A percentile compares a stretch with the other conserved stretches of the same genome.
These are phyloP conservation scores for Chiloscyllium plagiosum DNA, from an alignment of 2,113 vertebrate genomes.

Conservation along the genomic window DNA sequence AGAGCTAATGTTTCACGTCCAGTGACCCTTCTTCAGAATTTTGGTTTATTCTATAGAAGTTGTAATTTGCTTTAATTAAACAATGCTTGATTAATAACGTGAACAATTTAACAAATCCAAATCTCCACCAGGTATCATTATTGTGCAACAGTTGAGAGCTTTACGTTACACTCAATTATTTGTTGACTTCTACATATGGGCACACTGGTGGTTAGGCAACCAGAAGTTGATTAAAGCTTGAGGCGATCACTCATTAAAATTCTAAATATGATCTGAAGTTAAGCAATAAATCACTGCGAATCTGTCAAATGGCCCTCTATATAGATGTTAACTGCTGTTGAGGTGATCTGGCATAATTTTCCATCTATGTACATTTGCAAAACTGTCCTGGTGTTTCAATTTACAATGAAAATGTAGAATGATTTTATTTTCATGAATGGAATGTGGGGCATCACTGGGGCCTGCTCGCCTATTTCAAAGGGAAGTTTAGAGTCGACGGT, in stretches of 20 bases:
- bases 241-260: not conserved
- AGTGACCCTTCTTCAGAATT: no score
- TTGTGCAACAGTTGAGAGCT: not conserved
- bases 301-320: not conserved
- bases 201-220: not conserved
- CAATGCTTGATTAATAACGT: not conserved
- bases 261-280: not conserved
- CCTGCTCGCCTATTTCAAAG: no score
- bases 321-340: not conserved
- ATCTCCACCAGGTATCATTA: not conserved
- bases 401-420: not conserved
- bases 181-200: not conserved
- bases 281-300: not conserved
- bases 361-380: not conserved
- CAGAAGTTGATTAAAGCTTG: not conserved
- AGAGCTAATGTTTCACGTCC: no score
- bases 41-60: not conserved
- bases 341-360: not conserved
- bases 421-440: not conserved
- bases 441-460: no score
- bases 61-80: not conserved
- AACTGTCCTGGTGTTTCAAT: not conserved
- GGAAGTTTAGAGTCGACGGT: no score
- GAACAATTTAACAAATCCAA: not conserved
- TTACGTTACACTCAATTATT: not conserved